phyloP scores from a whole-genome alignment of 2,113 vertebrate genomes.

The Cinclus mexicanus region DNA sequence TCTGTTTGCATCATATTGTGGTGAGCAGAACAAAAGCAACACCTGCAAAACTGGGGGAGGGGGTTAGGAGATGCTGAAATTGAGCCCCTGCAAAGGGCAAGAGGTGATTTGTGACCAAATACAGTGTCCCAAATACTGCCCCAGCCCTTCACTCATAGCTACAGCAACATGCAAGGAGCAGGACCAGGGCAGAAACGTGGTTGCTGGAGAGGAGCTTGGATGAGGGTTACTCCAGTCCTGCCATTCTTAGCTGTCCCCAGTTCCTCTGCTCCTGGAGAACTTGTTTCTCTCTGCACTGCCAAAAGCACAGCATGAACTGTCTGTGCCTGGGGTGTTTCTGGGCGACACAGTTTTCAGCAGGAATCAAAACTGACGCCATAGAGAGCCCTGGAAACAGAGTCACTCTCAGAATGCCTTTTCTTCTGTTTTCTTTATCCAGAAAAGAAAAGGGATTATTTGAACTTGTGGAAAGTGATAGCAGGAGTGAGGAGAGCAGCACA shows the following conservation, averaged over 20 bases:
- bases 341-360: not conserved
- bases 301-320: not conserved
- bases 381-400: not conserved
- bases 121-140: not conserved
- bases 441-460: not conserved
- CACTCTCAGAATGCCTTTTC: not conserved
- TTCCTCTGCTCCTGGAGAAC: not conserved
- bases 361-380: not conserved
- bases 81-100: accelerated
- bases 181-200: accelerated
- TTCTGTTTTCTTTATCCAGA: not conserved
- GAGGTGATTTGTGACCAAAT: not conserved
- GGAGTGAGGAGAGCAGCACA: not conserved
- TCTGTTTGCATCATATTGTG: not conserved
- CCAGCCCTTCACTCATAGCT: not conserved
- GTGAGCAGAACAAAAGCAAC: not conserved
- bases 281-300: not conserved
- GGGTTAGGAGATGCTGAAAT: not conserved
- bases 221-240: not conserved
- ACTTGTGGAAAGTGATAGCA: not conserved
- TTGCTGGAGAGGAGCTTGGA: not conserved
- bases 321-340: not conserved
- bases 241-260: not conserved
- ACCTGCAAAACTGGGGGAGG: not conserved
- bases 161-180: not conserved